Base-by-base conservation (phyloP, 2,113 vertebrate species). In the Trochalopteron elliotii region DNA sequence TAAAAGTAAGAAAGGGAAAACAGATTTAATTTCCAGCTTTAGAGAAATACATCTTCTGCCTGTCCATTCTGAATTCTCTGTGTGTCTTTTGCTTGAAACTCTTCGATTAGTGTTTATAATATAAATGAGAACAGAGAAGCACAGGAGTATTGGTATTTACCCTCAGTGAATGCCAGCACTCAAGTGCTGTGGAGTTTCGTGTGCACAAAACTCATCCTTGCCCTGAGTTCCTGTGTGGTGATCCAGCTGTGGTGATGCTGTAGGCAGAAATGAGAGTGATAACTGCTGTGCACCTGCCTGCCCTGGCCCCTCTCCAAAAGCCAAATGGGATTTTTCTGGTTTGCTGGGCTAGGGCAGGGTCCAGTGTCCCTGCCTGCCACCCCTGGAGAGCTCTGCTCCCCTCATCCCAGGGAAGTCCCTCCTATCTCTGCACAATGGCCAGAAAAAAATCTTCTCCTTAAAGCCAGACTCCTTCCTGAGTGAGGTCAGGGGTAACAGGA, bases 301-400 rank as follows among this genome's bases (percentile, higher is more conserved):
- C 37, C 24, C 55, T 2, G 15, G 15, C 24, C 42, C 65, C 70
- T 27, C 53, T 80, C 53, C 49, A n/a, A 83, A 52, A 35, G 17
- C 72, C 72, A 77, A 12, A 25, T 2, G 37, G 44, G 67, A 15
- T 59, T 90, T 12, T 67, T 15, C 39, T 18, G 21, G 1, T 39
- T 63, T 90, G 47, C 47, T 2, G 2, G 21, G 3, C 7, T 3
- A 30, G 45, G 74, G 21, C 59, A 78, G 42, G 56, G 35, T 28
- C 23, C 33, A 3, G n/a, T 0, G 9, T 39, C 40, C 13, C 86
- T 59, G 63, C 50, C n/a, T 0, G 0, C 40, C 52, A 42, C 12
- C 19, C 61, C 40, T 3, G 1, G 10, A 15, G 30, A 47, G 10
- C 11, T 55, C 50, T 35, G 35, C 61, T 35, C 21, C 30, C 45